These are phyloP conservation scores for Globicephala melas DNA, from an alignment of 2,113 vertebrate species.

Conservation along the genomic window DNA sequence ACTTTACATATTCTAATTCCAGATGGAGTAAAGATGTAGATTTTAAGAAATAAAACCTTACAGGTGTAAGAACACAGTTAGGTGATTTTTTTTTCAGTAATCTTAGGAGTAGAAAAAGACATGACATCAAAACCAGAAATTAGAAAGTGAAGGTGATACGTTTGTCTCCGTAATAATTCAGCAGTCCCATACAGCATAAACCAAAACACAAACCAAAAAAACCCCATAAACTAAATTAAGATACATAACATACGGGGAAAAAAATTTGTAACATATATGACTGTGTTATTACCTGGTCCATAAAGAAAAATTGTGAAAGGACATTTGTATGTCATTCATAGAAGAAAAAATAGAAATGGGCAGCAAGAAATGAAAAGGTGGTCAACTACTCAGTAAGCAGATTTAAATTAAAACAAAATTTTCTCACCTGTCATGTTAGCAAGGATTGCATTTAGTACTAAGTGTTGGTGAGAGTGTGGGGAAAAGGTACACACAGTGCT, in stretches of 20 bases:
- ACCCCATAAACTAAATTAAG: background rate
- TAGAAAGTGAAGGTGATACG: background rate
- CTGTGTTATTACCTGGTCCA: background rate
- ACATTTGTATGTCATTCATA: background rate
- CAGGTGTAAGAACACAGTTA: background rate
- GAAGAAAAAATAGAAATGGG: background rate
- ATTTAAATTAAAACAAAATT: constrained; percentile 12
- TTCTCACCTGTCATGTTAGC: background rate
- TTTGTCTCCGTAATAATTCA: background rate
- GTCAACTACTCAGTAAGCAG: background rate
- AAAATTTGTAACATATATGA: background rate
- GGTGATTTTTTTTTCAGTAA: background rate
- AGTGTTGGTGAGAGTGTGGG: background rate
- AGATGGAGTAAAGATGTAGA: background rate
- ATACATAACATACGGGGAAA: background rate
- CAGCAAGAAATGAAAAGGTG: background rate
- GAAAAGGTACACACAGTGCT: background rate
- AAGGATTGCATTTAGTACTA: background rate
- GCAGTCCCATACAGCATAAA: background rate
- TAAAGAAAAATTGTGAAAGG: background rate
- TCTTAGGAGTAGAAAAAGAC: background rate
- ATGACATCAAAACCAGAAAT: background rate
- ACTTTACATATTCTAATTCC: background rate
- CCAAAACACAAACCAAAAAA: background rate
- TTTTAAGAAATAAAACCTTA: background rate